Percentiles rank a stretch among this genome's conserved stretches.
Evolutionary conservation across 2,888 invertebrate genomes (phyloP).

Genomic region (Papilio gigon): DNA sequence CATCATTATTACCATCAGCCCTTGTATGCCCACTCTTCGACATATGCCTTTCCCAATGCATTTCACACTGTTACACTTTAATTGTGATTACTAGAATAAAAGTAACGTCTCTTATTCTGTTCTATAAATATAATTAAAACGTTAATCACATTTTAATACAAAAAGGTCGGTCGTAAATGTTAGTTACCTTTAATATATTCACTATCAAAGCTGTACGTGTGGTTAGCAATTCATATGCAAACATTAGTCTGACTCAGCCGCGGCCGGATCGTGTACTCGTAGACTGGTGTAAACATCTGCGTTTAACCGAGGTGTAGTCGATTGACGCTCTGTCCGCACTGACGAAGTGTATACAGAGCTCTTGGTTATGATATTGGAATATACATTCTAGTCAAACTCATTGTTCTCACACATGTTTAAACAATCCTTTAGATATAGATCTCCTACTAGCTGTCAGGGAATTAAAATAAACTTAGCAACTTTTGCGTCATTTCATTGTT

Average conservation of each 20-base stretch:
- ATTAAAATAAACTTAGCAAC: too few relatives aligned
- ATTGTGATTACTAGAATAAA: too few relatives aligned
- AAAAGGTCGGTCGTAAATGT: neutral
- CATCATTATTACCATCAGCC: too few relatives aligned
- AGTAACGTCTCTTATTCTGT: too few relatives aligned
- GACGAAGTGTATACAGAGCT: slow-evolving; percentile 66
- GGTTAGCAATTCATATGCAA: slow-evolving; percentile 49
- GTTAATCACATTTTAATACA: neutral
- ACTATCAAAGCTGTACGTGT: slow-evolving; percentile 48
- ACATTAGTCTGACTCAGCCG: slow-evolving; percentile 61
- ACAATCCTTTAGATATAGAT: neutral
- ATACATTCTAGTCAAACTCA: slow-evolving; percentile 49
- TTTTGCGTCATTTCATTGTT: too few relatives aligned
- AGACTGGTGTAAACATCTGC: slow-evolving; percentile 58
- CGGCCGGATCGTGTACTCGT: slow-evolving; percentile 55
- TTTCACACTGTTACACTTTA: too few relatives aligned
- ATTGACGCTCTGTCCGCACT: slow-evolving; percentile 59
- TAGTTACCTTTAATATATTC: neutral
- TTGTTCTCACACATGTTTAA: slow-evolving; percentile 35
- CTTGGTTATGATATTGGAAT: slow-evolving; percentile 46
- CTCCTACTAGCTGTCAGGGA: too few relatives aligned
- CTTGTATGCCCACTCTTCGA: too few relatives aligned
- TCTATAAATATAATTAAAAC: too few relatives aligned
- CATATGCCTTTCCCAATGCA: too few relatives aligned
- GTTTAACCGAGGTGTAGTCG: slow-evolving; percentile 51